Evolutionary conservation across 2,888 invertebrate species (phyloP), one percentile per base, ranked within the genome.

Genomic region (Hypomecis punctinalis): DNA sequence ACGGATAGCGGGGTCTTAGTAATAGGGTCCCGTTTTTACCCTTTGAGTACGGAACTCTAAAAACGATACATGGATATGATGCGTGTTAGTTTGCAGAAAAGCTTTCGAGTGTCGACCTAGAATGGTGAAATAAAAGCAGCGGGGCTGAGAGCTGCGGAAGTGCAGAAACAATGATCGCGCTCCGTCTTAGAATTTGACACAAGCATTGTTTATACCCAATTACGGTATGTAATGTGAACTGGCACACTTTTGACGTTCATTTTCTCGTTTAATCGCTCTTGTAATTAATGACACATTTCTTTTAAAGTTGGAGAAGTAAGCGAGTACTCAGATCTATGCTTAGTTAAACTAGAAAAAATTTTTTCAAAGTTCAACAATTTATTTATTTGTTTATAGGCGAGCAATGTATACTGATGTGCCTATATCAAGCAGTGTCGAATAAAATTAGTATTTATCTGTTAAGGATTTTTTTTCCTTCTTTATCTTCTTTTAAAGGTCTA

Each of bases 141-240:
- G 62, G 45, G 13, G 56, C 61, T 66, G 65, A 65, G 67, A 66
- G 57, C 63, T 55, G 55, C 71, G 69, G 73, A 71, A 73, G 69
- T 69, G 58, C 49, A 46, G 37, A 65, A 68, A 76, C 71, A 72
- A 74, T 72, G 71, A 73, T 73, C 71, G 47, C 66, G 62, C 66
- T 63, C 63, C 49, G 66, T 63, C 66, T 68, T 67, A 73, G 66
- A 70, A 70, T 72, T 73, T 71, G 69, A 72, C 68, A 68, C 57
- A 48, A 45, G 69, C 74, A 74, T 76, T 74, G 73, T 76, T 70
- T 68, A 23, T 66, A 66, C 23, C 66, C 68, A 72, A 74, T 74
- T 74, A 70, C 66, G 61, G 63, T 63, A 52, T 59, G 46, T 66
- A 63, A 70, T 75, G 75, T 68, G 72, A 75, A 72, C 68, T 63